A percentile compares a stretch with the other conserved stretches of the same genome.
Evolutionary conservation across 2,888 invertebrate species (phyloP).

Genomic region (Ecliptopera silaceata): DNA sequence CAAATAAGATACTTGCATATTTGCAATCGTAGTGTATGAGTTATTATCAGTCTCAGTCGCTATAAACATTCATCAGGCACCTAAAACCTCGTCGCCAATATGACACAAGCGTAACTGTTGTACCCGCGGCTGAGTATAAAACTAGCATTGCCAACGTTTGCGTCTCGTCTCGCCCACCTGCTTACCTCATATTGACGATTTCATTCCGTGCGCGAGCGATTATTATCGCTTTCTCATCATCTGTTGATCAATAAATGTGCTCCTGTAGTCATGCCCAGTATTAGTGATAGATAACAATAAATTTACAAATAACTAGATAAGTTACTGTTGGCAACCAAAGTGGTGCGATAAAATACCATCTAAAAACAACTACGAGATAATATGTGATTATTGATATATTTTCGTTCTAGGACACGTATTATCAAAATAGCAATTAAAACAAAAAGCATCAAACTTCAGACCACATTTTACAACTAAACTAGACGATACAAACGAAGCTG

Average conservation of each 20-base stretch:
- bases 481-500: constrained; percentile 16
- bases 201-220: constrained; percentile 49
- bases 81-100: not conserved
- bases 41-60: too few relatives aligned
- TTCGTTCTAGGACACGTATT: not conserved
- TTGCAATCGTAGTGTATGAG: too few relatives aligned
- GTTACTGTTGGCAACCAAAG: constrained; percentile 16
- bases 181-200: constrained; percentile 47
- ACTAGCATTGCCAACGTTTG: not conserved
- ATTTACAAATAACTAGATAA: constrained; percentile 27
- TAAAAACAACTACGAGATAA: too few relatives aligned
- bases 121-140: not conserved
- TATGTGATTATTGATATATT: not conserved
- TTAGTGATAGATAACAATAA: constrained; percentile 36
- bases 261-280: constrained; percentile 47
- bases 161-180: constrained; percentile 14
- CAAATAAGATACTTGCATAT: too few relatives aligned
- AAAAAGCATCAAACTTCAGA: constrained; percentile 13
- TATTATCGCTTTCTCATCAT: constrained; percentile 55
- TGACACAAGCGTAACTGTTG: not conserved
- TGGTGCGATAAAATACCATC: constrained; percentile 8
- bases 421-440: constrained; percentile 19
- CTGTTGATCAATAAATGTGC: constrained; percentile 57
- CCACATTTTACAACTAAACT: constrained; percentile 5
- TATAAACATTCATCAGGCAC: not conserved